Conservation (phyloP, 2,797 vertebrate genomes). For the Apogon talboti region DNA sequence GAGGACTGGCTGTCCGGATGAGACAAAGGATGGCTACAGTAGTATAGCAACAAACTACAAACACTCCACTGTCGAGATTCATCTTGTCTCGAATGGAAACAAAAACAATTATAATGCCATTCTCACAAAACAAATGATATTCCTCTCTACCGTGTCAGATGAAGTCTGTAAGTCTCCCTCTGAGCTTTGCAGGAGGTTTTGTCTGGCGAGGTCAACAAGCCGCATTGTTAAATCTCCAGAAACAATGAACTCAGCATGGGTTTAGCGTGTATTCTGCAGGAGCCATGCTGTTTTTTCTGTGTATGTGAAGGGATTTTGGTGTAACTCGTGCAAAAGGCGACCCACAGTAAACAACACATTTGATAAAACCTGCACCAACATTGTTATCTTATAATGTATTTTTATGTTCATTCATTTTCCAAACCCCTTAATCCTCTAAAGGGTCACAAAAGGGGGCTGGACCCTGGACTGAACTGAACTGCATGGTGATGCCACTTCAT, state of each 20-base stretch:
- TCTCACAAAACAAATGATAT: conserved; percentile 23
- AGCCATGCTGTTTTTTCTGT: conserved; percentile 10
- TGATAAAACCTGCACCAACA: background rate
- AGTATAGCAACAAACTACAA: conserved; percentile 56
- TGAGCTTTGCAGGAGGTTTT: conserved; percentile 17
- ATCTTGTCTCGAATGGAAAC: conserved; percentile 31
- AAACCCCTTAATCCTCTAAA: too few relatives aligned
- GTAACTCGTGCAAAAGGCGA: conserved; percentile 29
- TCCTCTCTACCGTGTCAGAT: conserved; percentile 39
- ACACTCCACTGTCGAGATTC: conserved; percentile 41
- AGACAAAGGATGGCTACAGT: conserved; percentile 32
- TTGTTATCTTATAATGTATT: too few relatives aligned
- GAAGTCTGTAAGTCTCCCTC: conserved; percentile 2
- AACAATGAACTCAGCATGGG: conserved; percentile 11
- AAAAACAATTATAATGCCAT: conserved; percentile 45
- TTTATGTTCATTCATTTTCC: too few relatives aligned
- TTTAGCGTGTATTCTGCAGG: background rate
- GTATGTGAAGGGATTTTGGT: conserved; percentile 18
- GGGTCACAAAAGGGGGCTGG: too few relatives aligned
- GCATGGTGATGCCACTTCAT: too few relatives aligned
- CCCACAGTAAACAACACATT: background rate
- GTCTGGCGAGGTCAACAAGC: conserved; percentile 11
- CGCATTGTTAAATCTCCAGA: conserved; percentile 7
- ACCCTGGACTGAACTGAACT: too few relatives aligned
- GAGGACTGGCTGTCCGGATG: conserved; percentile 46